Base-by-base conservation (phyloP, 2,797 vertebrate species). In the Scomberomorus guttatus region DNA sequence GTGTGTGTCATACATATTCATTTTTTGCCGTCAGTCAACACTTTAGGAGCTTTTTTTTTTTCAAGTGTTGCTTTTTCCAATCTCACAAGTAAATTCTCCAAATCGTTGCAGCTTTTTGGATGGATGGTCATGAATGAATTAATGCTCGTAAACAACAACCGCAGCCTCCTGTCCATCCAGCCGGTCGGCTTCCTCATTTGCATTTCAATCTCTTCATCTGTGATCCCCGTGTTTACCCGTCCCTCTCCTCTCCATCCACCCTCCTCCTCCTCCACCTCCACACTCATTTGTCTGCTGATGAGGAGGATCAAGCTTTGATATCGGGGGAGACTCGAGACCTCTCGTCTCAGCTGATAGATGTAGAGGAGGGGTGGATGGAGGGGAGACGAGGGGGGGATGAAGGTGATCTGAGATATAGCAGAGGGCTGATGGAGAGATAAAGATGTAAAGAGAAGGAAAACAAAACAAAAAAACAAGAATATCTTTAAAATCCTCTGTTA, bases 201-300 rank as follows among this genome's bases (percentile, higher is more conserved):
- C 79, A 88, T 86, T 86, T 88, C 86, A 88, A 86, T 88, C 75
- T 82, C 82, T 67, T 10, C 20, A 1, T 39, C 76, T 81, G 44
- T 57, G 50, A 82, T 62, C 63, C 29, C 20, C 3, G 8, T 39
- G 72, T 85, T 27, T 73, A 77, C 62, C 52, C 25, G 2, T 6
- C 65, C 22, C 46, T 22, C 61, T 75, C 24, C 62, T 56, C 56
- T 25, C 59, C 22, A 11, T 20, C 67, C 5, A 2, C 27, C 56
- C 25, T 57, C 39, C 51, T 64, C 62, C 18, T 18, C 17, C 32
- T 37, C 54, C 34, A 1, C 22, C 29, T 27, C 22, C 42, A 8
- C 2, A 4, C 70, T 82, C 67, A 56, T 81, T 83, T 81, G 57
- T 76, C 70, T 68, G 20, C 54, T 77, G 65, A 17, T 57, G 85